phyloP scores from a whole-genome alignment of 1,140 invertebrate species.

The Vanessa atalanta region DNA sequence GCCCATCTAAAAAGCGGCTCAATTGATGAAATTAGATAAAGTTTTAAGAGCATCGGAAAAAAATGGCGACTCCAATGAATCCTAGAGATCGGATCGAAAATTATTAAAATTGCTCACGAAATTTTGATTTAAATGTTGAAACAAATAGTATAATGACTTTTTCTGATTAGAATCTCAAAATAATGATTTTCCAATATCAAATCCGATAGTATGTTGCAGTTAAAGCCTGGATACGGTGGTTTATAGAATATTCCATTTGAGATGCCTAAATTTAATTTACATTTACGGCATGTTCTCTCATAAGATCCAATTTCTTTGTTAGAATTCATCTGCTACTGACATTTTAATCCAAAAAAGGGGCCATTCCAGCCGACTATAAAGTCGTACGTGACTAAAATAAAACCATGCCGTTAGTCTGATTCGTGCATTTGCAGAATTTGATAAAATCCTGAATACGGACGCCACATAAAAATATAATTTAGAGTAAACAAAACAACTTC shows the following conservation, averaged over 20 bases:
- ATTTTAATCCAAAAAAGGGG: conserved; percentile 65
- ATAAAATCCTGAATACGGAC: conserved; percentile 19
- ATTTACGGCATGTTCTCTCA: conserved; percentile 34
- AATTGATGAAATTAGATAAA: too few relatives aligned
- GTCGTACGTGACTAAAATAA: conserved; percentile 65
- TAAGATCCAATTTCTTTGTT: conserved; percentile 46
- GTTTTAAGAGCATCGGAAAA: too few relatives aligned
- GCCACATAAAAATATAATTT: not conserved
- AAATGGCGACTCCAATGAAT: too few relatives aligned
- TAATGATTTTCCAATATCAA: too few relatives aligned
- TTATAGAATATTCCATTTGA: not conserved
- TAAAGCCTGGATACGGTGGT: not conserved
- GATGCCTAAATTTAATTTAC: conserved; percentile 31
- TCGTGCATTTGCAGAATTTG: conserved; percentile 21
- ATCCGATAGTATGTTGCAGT: not conserved
- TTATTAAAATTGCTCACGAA: too few relatives aligned
- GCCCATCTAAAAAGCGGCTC: too few relatives aligned
- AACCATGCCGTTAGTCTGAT: conserved; percentile 39
- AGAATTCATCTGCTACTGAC: conserved; percentile 65
- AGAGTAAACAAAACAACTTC: not conserved
- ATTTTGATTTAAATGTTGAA: too few relatives aligned
- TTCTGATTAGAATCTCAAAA: too few relatives aligned
- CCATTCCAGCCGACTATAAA: conserved; percentile 58
- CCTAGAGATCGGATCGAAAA: too few relatives aligned
- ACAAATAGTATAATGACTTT: too few relatives aligned